Base-by-base conservation (phyloP, 2,888 invertebrate species). In the Mythimna ferrago region DNA sequence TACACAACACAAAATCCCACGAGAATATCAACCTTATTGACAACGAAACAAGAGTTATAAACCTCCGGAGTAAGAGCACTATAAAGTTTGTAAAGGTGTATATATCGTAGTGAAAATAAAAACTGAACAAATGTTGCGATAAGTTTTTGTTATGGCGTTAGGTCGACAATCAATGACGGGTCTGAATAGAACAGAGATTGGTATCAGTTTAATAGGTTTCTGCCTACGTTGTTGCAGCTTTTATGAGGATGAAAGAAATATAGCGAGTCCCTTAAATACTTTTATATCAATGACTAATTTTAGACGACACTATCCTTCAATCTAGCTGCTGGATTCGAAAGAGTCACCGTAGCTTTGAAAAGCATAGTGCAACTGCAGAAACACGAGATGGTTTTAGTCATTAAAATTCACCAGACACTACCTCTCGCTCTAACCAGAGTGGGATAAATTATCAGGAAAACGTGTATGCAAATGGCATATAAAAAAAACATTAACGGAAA, bases 141-240 rank as follows among this genome's bases (percentile, higher is more conserved):
- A 95, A 95, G 93, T 93, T 93, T 94, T 92, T 94, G 94, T 94
- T 92, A 94, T 95, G 95, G 95, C 95, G 95, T 91, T 94, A 95
- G 95, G 95, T 94, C 92, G 94, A 90, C 89, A 89, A 84, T 92
- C 93, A 93, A 92, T 94, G 94, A 90, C 90, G 87, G 86, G 87
- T 91, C 86, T 87, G 92, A 93, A 89, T 92, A 91, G 86, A 88
- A 88, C 79, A 83, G 76, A 83, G 78, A 74, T 56, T 68, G 77
- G 77, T 74, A 74, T 80, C 77, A 54, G 79, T 71, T 76, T 77
- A 60, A 66, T 69, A 65, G 64, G 82, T 87, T 84, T 76, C 54
- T 93, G 84, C 93, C 92, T 91, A 90, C 38, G 41, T 14, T 63
- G 32, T 4, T 14, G 2, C 2, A 63, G 81, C 86, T 76, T 93